phyloP scores from a whole-genome alignment of 2,113 vertebrate genomes.

The Bos javanicus region DNA sequence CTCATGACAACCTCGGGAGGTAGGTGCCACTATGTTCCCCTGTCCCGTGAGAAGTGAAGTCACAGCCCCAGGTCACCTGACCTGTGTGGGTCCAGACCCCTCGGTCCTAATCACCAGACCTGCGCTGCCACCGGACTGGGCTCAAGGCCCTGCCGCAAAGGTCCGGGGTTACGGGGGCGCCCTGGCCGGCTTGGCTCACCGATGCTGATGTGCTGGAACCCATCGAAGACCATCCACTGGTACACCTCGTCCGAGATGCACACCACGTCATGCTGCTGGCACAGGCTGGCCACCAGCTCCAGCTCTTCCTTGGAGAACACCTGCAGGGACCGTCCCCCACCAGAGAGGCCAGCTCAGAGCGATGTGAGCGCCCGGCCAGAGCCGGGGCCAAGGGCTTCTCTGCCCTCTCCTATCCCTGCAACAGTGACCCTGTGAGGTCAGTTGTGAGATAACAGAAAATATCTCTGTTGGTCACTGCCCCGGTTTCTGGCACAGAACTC shows the following conservation, averaged over 20 bases:
- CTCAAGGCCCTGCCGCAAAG: neutral
- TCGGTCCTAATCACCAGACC: neutral
- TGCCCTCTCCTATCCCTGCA: neutral
- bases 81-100: neutral
- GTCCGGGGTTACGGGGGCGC: neutral
- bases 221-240: constrained; percentile 94
- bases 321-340: constrained; percentile 70
- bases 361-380: accelerated
- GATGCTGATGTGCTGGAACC: constrained; percentile 88
- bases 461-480: neutral
- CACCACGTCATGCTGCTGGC: constrained; percentile 88
- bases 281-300: constrained; percentile 89
- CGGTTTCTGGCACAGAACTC: neutral
- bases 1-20: neutral
- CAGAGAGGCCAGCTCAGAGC: neutral
- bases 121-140: neutral
- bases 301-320: constrained; percentile 90
- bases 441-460: neutral
- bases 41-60: neutral
- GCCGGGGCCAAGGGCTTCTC: neutral
- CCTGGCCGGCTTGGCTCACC: constrained; percentile 75
- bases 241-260: constrained; percentile 96
- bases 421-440: neutral
- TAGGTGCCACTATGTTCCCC: neutral
- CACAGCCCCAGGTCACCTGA: neutral